A percentile compares a stretch with the other conserved stretches of the same genome.
phyloP scores from a whole-genome alignment of 2,888 invertebrate genomes.

The Scotopteryx bipunctaria region DNA sequence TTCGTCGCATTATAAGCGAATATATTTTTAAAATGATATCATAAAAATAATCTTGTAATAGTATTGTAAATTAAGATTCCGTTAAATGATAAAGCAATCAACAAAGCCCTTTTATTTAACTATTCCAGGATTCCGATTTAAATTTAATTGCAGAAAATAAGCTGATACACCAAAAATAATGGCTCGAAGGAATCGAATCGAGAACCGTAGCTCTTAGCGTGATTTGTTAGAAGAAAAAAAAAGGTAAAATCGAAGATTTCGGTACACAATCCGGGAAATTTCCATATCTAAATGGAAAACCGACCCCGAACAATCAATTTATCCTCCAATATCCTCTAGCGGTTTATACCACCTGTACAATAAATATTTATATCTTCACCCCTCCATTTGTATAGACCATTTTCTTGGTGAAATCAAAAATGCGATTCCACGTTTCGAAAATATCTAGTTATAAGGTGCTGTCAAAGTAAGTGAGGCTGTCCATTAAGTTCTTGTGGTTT shows the following conservation, averaged over 20 bases:
- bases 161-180: constrained; percentile 28
- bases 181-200: constrained; percentile 50
- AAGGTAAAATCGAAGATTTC: constrained; percentile 79
- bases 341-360: constrained; percentile 83
- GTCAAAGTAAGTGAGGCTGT: too few species aligned
- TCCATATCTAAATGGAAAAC: constrained; percentile 84
- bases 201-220: constrained; percentile 57
- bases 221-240: constrained; percentile 72
- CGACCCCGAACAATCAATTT: constrained; percentile 83
- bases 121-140: not conserved
- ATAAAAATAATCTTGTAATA: too few species aligned
- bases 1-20: too few species aligned
- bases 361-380: constrained; percentile 80
- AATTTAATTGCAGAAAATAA: not conserved
- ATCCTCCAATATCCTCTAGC: constrained; percentile 82
- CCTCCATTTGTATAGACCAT: constrained; percentile 70
- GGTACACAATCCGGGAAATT: constrained; percentile 82
- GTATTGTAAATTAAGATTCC: too few species aligned
- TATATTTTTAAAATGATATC: too few species aligned
- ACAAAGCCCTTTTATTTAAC: too few species aligned
- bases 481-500: too few species aligned
- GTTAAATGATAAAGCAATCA: too few species aligned
- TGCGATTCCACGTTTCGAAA: constrained; percentile 28
- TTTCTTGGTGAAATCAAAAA: constrained; percentile 51
- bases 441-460: too few species aligned